These are phyloP conservation scores for Drosophila trapezifrons DNA, from an alignment of 1,140 invertebrate genomes.

Conservation along the genomic window DNA sequence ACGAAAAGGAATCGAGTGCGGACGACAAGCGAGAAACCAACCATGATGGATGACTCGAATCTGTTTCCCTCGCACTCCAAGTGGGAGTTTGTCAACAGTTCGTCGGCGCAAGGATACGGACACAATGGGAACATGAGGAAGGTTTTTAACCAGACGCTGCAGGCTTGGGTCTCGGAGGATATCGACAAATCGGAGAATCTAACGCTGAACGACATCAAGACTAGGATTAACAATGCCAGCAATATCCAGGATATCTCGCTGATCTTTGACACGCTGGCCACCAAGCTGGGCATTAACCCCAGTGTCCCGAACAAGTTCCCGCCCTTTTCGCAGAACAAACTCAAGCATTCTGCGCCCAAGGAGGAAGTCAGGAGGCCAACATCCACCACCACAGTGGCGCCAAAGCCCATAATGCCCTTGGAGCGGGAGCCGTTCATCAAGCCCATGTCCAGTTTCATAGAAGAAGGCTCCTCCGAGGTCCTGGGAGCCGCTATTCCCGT, in stretches of 20 bases:
- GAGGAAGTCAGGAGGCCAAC: slow-evolving; percentile 57
- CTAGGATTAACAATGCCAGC: slow-evolving; percentile 79
- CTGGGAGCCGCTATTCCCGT: slow-evolving; percentile 74
- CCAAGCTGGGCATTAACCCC: slow-evolving; percentile 81
- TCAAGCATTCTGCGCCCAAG: slow-evolving; percentile 61
- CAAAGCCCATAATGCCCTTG: slow-evolving; percentile 39
- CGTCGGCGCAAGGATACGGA: slow-evolving; percentile 54
- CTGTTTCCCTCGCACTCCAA: slow-evolving; percentile 83
- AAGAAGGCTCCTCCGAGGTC: slow-evolving; percentile 65
- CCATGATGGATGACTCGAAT: slow-evolving; percentile 76
- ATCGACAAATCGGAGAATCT: slow-evolving; percentile 73
- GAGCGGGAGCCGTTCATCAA: slow-evolving; percentile 74
- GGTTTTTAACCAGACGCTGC: slow-evolving; percentile 81
- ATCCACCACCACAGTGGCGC: slow-evolving; percentile 27
- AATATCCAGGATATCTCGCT: slow-evolving; percentile 83
- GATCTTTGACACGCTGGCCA: slow-evolving; percentile 82
- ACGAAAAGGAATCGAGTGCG: slow-evolving; percentile 58
- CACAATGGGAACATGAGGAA: slow-evolving; percentile 72
- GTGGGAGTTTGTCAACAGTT: slow-evolving; percentile 81
- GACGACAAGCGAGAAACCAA: slow-evolving; percentile 61
- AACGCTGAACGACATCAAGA: slow-evolving; percentile 74
- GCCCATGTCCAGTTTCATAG: slow-evolving; percentile 77
- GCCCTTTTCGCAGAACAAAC: slow-evolving; percentile 78
- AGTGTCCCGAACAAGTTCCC: slow-evolving; percentile 73
- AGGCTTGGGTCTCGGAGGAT: slow-evolving; percentile 83